A percentile compares a stretch with the other conserved stretches of the same genome.
These are phyloP conservation scores for Brachionus sp. DNA, from an alignment of 1,140 invertebrate genomes.

Conservation along the genomic window DNA sequence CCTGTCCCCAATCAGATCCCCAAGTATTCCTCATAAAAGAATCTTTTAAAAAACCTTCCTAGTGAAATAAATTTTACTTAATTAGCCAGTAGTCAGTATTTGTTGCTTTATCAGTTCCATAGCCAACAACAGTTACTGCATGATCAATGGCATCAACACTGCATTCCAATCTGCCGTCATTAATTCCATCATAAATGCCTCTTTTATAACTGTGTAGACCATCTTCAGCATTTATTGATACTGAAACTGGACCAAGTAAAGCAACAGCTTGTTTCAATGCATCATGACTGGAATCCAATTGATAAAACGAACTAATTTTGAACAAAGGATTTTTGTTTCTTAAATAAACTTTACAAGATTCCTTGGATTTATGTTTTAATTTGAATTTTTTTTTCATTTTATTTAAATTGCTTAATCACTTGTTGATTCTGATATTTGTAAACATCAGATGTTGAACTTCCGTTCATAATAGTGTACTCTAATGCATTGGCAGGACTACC, in stretches of 20 bases:
- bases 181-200: constrained; percentile 29
- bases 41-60: constrained; percentile 51
- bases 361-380: neutral
- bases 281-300: constrained; percentile 48
- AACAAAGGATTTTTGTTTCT: neutral
- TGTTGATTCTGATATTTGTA: neutral
- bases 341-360: neutral
- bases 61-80: constrained; percentile 49
- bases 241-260: constrained; percentile 73
- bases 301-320: neutral
- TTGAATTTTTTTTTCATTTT: neutral
- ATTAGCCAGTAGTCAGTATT: constrained; percentile 65
- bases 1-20: constrained; percentile 74
- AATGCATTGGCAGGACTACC: constrained; percentile 56
- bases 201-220: neutral
- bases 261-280: constrained; percentile 65
- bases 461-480: constrained; percentile 50
- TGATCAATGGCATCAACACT: constrained; percentile 66
- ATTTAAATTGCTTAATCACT: neutral
- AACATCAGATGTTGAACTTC: neutral
- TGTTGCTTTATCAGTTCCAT: constrained; percentile 69
- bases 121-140: constrained; percentile 85
- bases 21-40: constrained; percentile 62
- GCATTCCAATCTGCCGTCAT: neutral
- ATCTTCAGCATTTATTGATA: constrained; percentile 72